Evolutionary conservation across 2,113 vertebrate species (phyloP).

Genomic region (Arenaria interpres): DNA sequence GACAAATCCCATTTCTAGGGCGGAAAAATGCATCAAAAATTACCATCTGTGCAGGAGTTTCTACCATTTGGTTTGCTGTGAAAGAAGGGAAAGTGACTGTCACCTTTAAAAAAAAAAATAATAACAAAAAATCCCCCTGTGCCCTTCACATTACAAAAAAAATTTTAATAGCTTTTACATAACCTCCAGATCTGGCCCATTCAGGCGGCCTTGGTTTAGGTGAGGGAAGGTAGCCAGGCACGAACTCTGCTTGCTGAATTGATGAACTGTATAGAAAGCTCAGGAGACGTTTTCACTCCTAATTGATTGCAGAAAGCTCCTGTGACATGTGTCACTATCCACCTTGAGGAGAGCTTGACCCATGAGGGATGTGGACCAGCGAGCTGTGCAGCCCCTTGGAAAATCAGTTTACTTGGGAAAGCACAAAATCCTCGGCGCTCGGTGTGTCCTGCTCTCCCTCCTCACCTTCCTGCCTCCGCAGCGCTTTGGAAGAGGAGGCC

Average conservation of each 20-base stretch:
- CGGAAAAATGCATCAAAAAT: not conserved
- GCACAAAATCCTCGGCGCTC: not conserved
- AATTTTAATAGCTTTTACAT: not conserved
- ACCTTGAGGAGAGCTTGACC: not conserved
- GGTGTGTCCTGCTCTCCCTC: not conserved
- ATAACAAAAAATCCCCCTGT: not conserved
- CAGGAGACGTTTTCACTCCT: conserved; percentile 17
- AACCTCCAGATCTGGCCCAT: not conserved
- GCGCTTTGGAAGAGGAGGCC: not conserved
- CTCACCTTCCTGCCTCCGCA: not conserved
- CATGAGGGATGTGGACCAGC: not conserved
- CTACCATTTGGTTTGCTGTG: not conserved
- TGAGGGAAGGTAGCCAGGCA: conserved; percentile 26
- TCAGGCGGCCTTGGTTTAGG: not conserved
- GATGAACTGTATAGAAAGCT: conserved; percentile 41
- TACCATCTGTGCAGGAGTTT: conserved; percentile 38
- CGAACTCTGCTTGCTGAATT: not conserved
- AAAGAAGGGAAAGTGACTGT: not conserved
- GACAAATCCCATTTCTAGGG: not conserved
- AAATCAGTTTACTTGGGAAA: not conserved
- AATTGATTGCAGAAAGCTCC: not conserved
- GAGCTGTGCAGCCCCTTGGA: not conserved
- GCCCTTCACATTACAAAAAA: not conserved
- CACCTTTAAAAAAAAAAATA: not conserved
- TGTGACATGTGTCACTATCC: not conserved